phyloP scores from a whole-genome alignment of 2,113 vertebrate species.

The Fulica atra region DNA sequence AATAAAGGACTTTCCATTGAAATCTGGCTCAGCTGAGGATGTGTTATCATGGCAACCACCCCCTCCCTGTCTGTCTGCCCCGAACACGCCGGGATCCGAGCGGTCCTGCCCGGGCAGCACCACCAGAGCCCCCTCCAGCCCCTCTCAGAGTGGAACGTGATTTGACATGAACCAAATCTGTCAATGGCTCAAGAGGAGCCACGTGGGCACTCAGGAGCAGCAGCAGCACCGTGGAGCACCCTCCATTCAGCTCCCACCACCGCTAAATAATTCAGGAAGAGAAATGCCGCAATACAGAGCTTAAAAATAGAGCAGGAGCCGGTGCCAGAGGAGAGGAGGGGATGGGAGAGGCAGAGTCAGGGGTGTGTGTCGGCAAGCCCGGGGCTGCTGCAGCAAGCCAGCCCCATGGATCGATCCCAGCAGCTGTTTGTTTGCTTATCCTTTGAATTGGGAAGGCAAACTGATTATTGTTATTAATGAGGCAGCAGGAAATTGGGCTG shows the following conservation, averaged over 20 bases:
- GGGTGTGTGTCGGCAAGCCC: not conserved
- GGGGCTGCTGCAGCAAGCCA: not conserved
- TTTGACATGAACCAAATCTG: constrained; percentile 73
- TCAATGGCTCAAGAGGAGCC: constrained; percentile 67
- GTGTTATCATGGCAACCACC: not conserved
- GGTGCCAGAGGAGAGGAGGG: not conserved
- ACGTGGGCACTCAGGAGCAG: constrained; percentile 64
- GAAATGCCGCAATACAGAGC: constrained; percentile 71
- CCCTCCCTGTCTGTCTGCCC: not conserved
- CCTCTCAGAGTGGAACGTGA: not conserved
- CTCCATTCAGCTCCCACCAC: constrained; percentile 70
- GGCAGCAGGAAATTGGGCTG: no score
- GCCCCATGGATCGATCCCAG: not conserved
- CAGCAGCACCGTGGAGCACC: not conserved
- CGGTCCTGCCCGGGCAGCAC: not conserved
- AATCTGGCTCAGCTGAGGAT: not conserved
- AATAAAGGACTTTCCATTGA: not conserved
- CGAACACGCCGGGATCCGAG: not conserved
- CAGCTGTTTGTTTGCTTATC: not conserved
- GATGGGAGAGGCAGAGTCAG: not conserved
- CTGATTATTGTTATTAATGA: no score
- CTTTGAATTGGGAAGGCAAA: not conserved
- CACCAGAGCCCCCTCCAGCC: not conserved
- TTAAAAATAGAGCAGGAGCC: constrained; percentile 66
- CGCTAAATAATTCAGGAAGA: constrained; percentile 80